Base-by-base conservation (phyloP, 2,888 invertebrate genomes). In the Pyrrhia umbra region DNA sequence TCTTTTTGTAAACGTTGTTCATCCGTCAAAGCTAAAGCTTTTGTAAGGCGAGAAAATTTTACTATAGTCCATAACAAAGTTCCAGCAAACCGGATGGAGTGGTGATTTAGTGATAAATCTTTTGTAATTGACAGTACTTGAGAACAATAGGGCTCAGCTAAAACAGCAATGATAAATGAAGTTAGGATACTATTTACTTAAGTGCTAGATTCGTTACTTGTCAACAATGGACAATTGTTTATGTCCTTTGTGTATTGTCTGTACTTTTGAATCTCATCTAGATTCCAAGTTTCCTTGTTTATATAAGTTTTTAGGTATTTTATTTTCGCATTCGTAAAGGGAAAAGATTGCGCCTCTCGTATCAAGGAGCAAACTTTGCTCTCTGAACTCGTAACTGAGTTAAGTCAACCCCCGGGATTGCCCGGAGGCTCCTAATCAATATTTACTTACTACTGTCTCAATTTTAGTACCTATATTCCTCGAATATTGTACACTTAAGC, bases 341-440 rank as follows among this genome's bases (percentile, higher is more conserved):
- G 60, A 79, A 87, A 88, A 89, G 84, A 88, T 89, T 91, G 82
- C 79, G 77, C 65, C 75, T 81, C 42, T 69, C 55, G 82, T 82
- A 85, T 83, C 75, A 75, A 80, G 78, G 70, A 82, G 81, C 68
- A 88, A 92, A 93, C 93, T 94, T 93, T 93, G 90, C 92, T 93
- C 87, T 92, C 85, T 86, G 84, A 92, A 93, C 90, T 93, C 86
- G 85, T 92, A 94, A 94, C 91, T 89, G 75, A 92, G 90, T 94
- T 93, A 92, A 89, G 82, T 85, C 88, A 85, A 85, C 89, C 89
- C 88, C 70, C 51, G 87, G 85, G 88, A 87, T 86, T 59, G 82
- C 78, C 61, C 43, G 74, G 78, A 77, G 80, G 83, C 72, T 82
- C 66, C 83, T 85, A 89, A 92, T 92, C 91, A 89, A 92, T 92